Evolutionary conservation across 2,113 vertebrate genomes (phyloP), one percentile per base, ranked within the genome.

Genomic region (Suricata suricatta): DNA sequence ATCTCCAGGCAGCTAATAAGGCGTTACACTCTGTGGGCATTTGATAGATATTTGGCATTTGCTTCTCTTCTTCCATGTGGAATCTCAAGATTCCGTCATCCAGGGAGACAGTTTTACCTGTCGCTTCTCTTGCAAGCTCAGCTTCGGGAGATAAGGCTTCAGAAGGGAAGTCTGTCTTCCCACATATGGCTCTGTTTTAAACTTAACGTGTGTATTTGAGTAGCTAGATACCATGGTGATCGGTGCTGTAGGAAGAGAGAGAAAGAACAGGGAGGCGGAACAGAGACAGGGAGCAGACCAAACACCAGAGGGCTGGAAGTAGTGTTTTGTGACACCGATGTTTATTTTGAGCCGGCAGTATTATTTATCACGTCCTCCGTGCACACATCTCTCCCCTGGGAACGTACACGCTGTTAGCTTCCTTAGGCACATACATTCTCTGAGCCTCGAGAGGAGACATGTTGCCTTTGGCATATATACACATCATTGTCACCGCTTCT

Each of bases 211-310:
- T 89, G 76, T 79, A 82, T 95, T 27, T 63, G 68, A 86, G 76
- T 35, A 83, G 47, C 79, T 82, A 15, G 95, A 44, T 81, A 77
- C 97, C 93, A 85, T 74, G 90, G 95, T 86, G 93, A 94, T n/a
- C 35, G 64, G 57, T 47, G 38, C 92, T 76, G 50, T 33, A 94
- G 96, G 90, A 91, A 91, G 33, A 68, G 80, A 82, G 41, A 69
- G 64, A 80, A 72, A 2, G 66, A 83, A 57, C 82, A 38, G 63
- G 64, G 76, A 88, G 60, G 74, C 7, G 16, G 90, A 27, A 54
- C 52, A 64, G 83, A 92, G 63, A 76, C 31, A 91, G 66, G 89
- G 74, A 54, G 17, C 87, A 14, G 64, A 92, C 74, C 7, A 63
- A 88, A 33, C 63, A 17, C 77, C 88, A 13, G 38, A 68, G 14